Base-by-base conservation (phyloP, 2,113 vertebrate species). In the Asarcornis scutulata region DNA sequence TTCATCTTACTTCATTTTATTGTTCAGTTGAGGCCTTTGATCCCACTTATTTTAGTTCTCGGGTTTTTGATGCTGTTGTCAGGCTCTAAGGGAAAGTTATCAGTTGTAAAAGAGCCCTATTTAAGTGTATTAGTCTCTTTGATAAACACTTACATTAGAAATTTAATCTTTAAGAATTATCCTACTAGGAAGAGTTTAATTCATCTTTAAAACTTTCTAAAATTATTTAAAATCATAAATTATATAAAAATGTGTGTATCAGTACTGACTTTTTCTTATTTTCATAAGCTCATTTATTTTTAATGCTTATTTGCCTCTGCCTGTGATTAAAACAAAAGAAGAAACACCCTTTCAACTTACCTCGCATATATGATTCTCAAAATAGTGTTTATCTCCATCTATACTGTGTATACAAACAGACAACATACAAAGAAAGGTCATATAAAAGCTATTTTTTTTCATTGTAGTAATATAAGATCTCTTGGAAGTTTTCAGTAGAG, bases 51-150 rank as follows among this genome's bases (percentile, higher is more conserved):
- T 83, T 55, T 46, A 73, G 31, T 75, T 92, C 71, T 14, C 11
- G 48, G 52, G 62, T 74, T 87, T 87, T 75, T 82, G 55, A 32
- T 71, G 38, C n/a, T 88, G 42, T 80, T 89, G 22, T 87, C n/a
- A 59, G 40, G 18, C 60, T 89, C 74, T 78, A 56, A 92, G 36
- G 52, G 91, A 93, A 71, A 7, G 2, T 75, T 68, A 68, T 83
- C 22, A 56, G 11, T 89, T 93, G 55, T 64, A 73, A 68, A 29
- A 66, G 42, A 68, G 22, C 34, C 13, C 13, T 71, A 11, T 90
- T 86, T 36, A 93, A 88, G 16, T 80, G 8, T 89, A 86, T 53
- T 89, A 69, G 66, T 88, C 44, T 76, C 71, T 79, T 75, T 91
- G 63, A 76, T 95, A 84, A 82, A 14, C 44, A 38, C 22, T 89